Percentiles rank a stretch among this genome's conserved stretches.
Conservation (phyloP, 2,113 vertebrate species). For the Rhombomys opimus region DNA sequence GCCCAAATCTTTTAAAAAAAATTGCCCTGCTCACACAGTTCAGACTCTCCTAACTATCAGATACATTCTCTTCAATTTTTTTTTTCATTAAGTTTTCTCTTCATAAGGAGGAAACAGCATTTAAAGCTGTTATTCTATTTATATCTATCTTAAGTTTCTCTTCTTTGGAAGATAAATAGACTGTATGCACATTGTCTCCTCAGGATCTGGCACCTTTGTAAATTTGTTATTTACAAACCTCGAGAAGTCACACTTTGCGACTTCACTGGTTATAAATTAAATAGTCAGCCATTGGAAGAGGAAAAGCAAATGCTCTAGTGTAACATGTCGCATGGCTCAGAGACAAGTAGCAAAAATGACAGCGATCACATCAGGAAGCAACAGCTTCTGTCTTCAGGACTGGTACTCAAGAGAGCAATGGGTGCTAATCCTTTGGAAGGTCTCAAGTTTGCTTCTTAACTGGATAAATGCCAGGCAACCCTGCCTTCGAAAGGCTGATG, state of each 20-base stretch:
- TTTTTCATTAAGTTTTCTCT: conserved; percentile 47
- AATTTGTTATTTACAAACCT: conserved; percentile 40
- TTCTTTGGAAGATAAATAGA: conserved; percentile 19
- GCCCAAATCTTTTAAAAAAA: background rate
- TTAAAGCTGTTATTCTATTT: conserved; percentile 35
- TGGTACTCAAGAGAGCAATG: background rate
- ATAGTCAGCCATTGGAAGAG: background rate
- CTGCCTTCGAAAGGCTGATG: background rate
- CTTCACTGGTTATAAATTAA: background rate
- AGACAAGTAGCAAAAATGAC: background rate
- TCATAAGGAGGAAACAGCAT: background rate
- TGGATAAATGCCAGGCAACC: background rate
- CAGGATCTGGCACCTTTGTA: background rate
- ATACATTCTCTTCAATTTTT: background rate
- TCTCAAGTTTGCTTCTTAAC: background rate
- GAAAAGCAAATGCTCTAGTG: background rate
- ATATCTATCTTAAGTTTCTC: conserved; percentile 16
- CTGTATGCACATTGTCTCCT: background rate
- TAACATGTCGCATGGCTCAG: background rate
- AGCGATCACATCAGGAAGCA: background rate
- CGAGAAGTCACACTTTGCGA: background rate
- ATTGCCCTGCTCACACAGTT: background rate
- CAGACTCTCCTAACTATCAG: background rate
- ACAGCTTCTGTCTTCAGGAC: background rate
- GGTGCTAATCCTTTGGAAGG: background rate